These are phyloP conservation scores for Trissolcus basalis DNA, from an alignment of 1,140 invertebrate species.

Conservation along the genomic window DNA sequence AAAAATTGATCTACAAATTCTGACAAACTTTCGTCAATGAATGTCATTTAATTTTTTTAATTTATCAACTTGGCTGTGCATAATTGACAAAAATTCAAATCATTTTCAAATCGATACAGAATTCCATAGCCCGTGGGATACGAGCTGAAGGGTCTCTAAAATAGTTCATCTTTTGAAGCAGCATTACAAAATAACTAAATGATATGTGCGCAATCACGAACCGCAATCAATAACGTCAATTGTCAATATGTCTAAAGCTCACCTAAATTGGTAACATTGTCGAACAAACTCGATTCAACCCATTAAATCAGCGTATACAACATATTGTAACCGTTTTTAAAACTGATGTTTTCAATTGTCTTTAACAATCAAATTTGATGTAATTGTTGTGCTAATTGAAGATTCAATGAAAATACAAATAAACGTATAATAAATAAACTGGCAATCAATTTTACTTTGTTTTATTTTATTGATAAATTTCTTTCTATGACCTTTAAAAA, in stretches of 20 bases:
- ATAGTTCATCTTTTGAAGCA: not conserved
- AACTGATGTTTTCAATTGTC: not conserved
- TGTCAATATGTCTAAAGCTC: conserved; percentile 18
- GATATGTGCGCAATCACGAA: conserved; percentile 12
- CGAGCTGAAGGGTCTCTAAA: too few relatives aligned
- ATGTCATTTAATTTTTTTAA: not conserved
- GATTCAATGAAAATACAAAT: too few relatives aligned
- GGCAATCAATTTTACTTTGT: too few relatives aligned
- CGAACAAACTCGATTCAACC: conserved; percentile 1
- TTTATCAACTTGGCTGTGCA: too few relatives aligned
- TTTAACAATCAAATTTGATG: not conserved
- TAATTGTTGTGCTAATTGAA: too few relatives aligned
- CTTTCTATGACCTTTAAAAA: too few relatives aligned
- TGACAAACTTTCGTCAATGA: not conserved
- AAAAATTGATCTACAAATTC: too few relatives aligned
- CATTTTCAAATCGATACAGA: too few relatives aligned
- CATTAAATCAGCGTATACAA: not conserved
- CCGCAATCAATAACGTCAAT: conserved; percentile 31
- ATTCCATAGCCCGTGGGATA: too few relatives aligned
- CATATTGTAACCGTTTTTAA: not conserved
- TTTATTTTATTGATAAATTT: too few relatives aligned
- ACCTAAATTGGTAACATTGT: conserved; percentile 11
- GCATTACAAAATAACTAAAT: conserved; percentile 5
- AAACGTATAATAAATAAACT: too few relatives aligned
- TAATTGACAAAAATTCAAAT: too few relatives aligned